These are phyloP conservation scores for Chiroxiphia lanceolata DNA, from an alignment of 2,797 vertebrate genomes.

Conservation along the genomic window DNA sequence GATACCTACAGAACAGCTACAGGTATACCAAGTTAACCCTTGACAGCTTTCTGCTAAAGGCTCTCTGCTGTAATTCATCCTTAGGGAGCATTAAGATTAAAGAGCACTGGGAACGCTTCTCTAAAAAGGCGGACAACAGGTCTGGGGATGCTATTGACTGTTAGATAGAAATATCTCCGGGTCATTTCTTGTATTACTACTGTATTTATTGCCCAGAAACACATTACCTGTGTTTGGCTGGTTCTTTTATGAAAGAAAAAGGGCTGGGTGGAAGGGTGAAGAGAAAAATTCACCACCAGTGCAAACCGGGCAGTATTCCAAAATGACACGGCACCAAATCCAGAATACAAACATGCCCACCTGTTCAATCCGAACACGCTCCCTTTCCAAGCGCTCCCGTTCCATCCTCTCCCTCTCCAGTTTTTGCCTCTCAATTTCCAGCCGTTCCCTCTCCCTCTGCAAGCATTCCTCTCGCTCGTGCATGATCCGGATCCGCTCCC, in stretches of 20 bases:
- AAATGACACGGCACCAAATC: no score
- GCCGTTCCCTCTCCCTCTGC: slow-evolving; percentile 89
- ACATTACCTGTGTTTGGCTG: not conserved
- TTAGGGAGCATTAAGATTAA: not conserved
- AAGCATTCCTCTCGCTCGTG: slow-evolving; percentile 90
- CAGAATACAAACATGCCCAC: slow-evolving; percentile 59
- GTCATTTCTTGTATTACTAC: not conserved
- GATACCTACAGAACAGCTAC: not conserved
- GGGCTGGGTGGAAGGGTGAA: not conserved
- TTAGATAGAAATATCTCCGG: not conserved
- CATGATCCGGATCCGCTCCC: slow-evolving; percentile 86
- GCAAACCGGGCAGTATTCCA: not conserved
- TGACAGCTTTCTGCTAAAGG: not conserved
- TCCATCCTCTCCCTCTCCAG: slow-evolving; percentile 94
- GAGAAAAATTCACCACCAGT: not conserved
- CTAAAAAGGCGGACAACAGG: not conserved
- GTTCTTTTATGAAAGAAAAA: not conserved
- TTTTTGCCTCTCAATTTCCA: slow-evolving; percentile 94
- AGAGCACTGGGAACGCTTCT: not conserved
- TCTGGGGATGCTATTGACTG: not conserved
- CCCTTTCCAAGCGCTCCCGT: slow-evolving; percentile 92
- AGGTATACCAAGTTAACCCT: not conserved
- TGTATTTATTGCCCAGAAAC: not conserved
- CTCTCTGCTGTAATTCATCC: not conserved
- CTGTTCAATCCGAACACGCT: slow-evolving; percentile 95